phyloP scores from a whole-genome alignment of 2,797 vertebrate species.

The Zalophus californianus region DNA sequence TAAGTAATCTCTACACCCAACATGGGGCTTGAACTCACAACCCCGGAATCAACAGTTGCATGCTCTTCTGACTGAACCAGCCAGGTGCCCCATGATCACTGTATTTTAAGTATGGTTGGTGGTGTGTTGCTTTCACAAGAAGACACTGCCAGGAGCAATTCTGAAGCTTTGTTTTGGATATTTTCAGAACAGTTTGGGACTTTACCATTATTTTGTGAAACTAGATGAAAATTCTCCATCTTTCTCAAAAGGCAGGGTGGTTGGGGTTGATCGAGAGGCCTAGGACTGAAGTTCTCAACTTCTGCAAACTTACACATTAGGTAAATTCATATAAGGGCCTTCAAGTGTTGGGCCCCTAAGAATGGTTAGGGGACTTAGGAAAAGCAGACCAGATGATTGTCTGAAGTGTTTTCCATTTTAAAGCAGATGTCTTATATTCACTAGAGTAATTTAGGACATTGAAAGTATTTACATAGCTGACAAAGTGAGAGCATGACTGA shows the following conservation, averaged over 20 bases:
- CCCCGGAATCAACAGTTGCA: background rate
- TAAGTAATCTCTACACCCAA: background rate
- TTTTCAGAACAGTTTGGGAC: constrained; percentile 1
- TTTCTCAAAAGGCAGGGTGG: background rate
- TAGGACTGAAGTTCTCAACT: background rate
- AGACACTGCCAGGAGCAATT: background rate
- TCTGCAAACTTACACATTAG: background rate
- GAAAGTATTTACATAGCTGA: constrained; percentile 68
- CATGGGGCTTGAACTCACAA: background rate
- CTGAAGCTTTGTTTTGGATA: background rate
- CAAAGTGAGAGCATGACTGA: constrained; percentile 43
- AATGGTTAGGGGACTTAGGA: background rate
- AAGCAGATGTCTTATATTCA: constrained; percentile 53
- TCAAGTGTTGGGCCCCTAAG: background rate
- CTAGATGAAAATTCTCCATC: background rate
- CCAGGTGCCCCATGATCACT: too few species aligned
- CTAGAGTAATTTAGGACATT: constrained; percentile 54
- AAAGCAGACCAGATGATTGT: constrained; percentile 13
- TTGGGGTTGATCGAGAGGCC: background rate
- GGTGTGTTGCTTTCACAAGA: background rate
- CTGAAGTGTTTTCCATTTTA: constrained; percentile 55
- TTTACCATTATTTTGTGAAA: constrained; percentile 26
- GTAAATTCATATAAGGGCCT: background rate
- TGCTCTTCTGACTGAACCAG: background rate
- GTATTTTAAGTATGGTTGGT: too few species aligned